A percentile compares a stretch with the other conserved stretches of the same genome.
Evolutionary conservation across 2,797 vertebrate species (phyloP).

Genomic region (Mallotus villosus): DNA sequence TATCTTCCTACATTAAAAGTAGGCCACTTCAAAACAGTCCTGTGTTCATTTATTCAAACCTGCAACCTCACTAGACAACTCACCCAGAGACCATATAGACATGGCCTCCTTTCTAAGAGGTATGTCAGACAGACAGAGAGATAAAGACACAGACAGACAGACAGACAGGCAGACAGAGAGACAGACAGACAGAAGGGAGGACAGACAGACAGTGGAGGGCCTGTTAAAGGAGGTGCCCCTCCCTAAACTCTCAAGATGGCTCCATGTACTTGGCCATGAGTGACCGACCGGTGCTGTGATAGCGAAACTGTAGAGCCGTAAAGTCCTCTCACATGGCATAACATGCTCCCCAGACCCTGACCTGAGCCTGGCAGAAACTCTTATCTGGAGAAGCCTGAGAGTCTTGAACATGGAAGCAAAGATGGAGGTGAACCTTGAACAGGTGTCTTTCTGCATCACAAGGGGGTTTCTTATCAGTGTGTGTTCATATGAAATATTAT

Average conservation of each 20-base stretch:
- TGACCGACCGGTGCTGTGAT: background rate
- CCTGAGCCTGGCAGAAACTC: background rate
- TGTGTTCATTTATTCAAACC: too few species aligned
- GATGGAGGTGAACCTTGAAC: constrained; percentile 55
- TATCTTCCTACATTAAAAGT: too few species aligned
- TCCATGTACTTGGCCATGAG: background rate
- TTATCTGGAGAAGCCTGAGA: constrained; percentile 41
- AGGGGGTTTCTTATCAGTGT: background rate
- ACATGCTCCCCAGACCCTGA: constrained; percentile 1
- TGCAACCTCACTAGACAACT: too few species aligned
- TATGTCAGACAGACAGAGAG: too few species aligned
- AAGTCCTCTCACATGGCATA: background rate
- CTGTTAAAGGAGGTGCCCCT: background rate
- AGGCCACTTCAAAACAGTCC: too few species aligned
- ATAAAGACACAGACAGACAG: too few species aligned
- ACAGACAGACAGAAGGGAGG: too few species aligned
- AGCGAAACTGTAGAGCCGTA: background rate
- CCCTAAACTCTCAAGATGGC: too few species aligned
- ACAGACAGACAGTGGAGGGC: background rate
- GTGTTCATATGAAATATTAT: constrained; percentile 8
- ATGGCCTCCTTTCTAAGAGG: background rate
- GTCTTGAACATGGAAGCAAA: constrained; percentile 27
- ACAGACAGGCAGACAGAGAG: too few species aligned
- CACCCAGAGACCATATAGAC: background rate
- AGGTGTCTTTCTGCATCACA: background rate